phyloP scores from a whole-genome alignment of 2,113 vertebrate genomes.

The Trogon melanurus region DNA sequence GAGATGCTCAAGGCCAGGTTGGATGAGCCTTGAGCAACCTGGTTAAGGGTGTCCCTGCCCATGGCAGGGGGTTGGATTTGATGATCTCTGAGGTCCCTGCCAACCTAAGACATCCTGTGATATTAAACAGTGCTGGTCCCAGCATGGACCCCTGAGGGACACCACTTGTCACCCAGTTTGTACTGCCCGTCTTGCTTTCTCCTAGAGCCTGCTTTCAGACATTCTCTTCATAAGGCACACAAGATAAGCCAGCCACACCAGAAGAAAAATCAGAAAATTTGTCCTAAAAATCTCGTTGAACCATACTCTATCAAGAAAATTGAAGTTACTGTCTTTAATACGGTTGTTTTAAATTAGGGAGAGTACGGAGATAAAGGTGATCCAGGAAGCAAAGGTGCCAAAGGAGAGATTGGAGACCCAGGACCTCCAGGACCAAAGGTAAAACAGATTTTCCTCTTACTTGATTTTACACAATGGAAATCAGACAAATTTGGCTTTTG shows the following conservation, averaged over 20 bases:
- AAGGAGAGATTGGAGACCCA: slow-evolving; percentile 82
- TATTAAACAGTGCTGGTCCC: no score
- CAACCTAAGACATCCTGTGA: no score
- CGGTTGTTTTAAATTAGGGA: slow-evolving; percentile 71
- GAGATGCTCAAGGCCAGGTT: no score
- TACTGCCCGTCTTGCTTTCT: neutral
- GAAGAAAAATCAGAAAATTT: neutral
- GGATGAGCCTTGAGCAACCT: no score
- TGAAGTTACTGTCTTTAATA: neutral
- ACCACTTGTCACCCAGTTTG: neutral
- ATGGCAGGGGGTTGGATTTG: no score
- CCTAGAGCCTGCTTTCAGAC: neutral
- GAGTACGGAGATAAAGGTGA: slow-evolving; percentile 80
- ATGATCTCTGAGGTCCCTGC: no score
- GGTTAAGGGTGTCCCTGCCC: no score
- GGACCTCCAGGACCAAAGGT: slow-evolving; percentile 81
- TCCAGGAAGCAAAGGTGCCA: slow-evolving; percentile 82
- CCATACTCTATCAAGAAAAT: neutral
- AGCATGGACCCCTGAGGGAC: no score
- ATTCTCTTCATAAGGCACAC: neutral
- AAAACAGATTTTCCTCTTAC: slow-evolving; percentile 13
- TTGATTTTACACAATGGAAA: slow-evolving; percentile 7
- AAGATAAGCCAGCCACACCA: neutral
- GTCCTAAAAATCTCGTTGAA: neutral
- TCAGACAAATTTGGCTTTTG: neutral